A percentile compares a stretch with the other conserved stretches of the same genome.
These are phyloP conservation scores for Saxidomus purpurata DNA, from an alignment of 1,140 invertebrate species.

Conservation along the genomic window DNA sequence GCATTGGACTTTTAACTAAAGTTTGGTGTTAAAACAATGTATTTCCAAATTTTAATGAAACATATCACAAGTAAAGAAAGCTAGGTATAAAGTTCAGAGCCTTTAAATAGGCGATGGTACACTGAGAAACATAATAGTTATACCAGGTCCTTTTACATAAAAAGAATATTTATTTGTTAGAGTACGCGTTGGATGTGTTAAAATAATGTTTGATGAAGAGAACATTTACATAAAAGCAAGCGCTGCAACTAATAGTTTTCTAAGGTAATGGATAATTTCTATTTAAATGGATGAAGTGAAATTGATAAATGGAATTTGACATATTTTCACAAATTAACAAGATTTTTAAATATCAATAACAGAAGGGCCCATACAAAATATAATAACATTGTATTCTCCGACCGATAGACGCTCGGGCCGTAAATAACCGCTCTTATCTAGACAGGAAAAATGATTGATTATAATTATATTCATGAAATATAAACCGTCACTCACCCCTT, in stretches of 20 bases:
- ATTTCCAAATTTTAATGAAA: no score
- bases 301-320: constrained; percentile 59
- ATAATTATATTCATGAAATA: constrained; percentile 68
- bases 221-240: not conserved
- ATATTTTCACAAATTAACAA: constrained; percentile 58
- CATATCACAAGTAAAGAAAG: no score
- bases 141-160: no score
- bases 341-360: constrained; percentile 50
- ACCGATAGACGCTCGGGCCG: constrained; percentile 37
- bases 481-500: constrained; percentile 55
- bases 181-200: no score
- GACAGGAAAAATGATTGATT: constrained; percentile 66
- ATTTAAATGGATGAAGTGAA: constrained; percentile 3
- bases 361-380: constrained; percentile 12
- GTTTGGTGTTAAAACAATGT: no score
- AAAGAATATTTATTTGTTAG: no score
- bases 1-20: no score
- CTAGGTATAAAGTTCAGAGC: no score
- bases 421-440: constrained; percentile 56
- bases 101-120: no score
- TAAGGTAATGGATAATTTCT: constrained; percentile 26
- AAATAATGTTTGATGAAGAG: no score
- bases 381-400: constrained; percentile 54
- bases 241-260: not conserved
- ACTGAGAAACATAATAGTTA: no score